Evolutionary conservation across 2,797 vertebrate genomes (phyloP).

Genomic region (Lagothrix lagotricha): DNA sequence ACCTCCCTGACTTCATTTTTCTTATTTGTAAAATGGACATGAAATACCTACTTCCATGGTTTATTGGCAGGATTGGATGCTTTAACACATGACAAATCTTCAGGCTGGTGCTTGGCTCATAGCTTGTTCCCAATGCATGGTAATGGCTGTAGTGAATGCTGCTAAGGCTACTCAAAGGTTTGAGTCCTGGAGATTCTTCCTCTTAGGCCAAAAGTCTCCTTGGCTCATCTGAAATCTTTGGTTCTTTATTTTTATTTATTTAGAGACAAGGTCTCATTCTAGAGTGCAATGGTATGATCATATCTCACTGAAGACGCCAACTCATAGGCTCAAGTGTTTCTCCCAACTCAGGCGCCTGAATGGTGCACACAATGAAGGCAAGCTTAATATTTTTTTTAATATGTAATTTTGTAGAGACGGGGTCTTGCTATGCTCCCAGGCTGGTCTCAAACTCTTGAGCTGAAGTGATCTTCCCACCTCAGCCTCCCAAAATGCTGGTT

Average conservation of each 20-base stretch:
- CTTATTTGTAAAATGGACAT: background rate
- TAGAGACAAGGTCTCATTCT: background rate
- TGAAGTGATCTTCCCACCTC: background rate
- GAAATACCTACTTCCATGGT: background rate
- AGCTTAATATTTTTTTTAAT: background rate
- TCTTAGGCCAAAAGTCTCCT: background rate
- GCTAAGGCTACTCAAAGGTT: background rate
- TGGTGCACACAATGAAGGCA: background rate
- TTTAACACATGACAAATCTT: background rate
- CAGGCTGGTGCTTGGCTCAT: background rate
- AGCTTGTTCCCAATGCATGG: background rate
- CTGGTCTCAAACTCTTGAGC: background rate
- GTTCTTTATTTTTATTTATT: background rate
- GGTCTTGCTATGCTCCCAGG: background rate
- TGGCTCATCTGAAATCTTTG: background rate
- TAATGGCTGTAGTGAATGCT: background rate
- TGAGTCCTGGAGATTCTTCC: background rate
- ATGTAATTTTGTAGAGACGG: background rate
- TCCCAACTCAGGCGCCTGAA: background rate
- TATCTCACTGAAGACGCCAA: background rate
- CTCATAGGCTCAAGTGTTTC: background rate
- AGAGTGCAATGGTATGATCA: background rate
- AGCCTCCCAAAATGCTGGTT: background rate
- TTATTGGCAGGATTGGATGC: background rate
- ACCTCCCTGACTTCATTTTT: background rate